Percentiles rank a stretch among this genome's conserved stretches.
phyloP scores from a whole-genome alignment of 2,888 invertebrate species.

The Lasioglossum morio region DNA sequence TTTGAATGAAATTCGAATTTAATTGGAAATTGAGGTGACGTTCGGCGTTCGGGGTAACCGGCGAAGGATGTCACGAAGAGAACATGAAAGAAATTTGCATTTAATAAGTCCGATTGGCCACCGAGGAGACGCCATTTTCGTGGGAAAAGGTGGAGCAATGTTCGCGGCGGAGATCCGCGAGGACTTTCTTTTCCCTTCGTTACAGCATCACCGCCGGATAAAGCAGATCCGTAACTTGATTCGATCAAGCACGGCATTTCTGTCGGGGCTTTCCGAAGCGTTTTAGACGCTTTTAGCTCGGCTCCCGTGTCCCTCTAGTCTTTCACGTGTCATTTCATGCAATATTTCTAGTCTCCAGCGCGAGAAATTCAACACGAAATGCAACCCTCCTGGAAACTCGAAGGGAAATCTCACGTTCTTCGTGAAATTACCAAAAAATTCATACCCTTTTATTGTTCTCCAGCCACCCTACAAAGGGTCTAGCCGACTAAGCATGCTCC shows the following conservation, averaged over 20 bases:
- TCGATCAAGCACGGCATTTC: constrained; percentile 60
- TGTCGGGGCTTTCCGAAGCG: constrained; percentile 47
- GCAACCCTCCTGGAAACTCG: not conserved
- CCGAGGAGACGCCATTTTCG: not conserved
- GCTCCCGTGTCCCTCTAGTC: constrained; percentile 32
- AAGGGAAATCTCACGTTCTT: not conserved
- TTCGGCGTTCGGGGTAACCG: not conserved
- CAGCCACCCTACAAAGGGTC: not conserved
- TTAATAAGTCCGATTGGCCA: constrained; percentile 23
- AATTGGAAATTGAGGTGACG: not conserved
- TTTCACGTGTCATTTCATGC: constrained; percentile 53
- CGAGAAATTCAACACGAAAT: constrained; percentile 3
- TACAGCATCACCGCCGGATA: constrained; percentile 24
- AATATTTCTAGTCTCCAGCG: constrained; percentile 39
- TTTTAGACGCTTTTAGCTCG: constrained; percentile 67
- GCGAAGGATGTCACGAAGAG: not conserved
- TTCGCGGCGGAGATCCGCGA: constrained; percentile 28
- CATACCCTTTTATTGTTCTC: not conserved
- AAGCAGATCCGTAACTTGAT: constrained; percentile 65
- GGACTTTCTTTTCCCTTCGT: constrained; percentile 42
- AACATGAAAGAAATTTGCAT: not conserved
- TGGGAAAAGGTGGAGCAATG: not conserved
- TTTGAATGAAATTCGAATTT: constrained; percentile 5
- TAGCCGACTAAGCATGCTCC: too few species aligned
- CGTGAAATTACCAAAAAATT: not conserved